phyloP scores from a whole-genome alignment of 23 tunicate species.

The Halocynthia roretzi region DNA sequence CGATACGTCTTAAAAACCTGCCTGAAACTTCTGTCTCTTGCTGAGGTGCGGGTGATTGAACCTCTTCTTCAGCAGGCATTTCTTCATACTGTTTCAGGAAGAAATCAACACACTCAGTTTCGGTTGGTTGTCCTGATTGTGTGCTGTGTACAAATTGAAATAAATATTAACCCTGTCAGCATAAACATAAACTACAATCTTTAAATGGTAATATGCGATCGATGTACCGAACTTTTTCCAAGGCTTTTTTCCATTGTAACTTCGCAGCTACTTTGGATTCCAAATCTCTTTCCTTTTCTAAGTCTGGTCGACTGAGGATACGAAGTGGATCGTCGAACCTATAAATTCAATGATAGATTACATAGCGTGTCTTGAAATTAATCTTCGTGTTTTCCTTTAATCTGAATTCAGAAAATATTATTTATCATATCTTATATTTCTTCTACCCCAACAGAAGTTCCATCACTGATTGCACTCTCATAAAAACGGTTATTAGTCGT shows the following conservation, averaged over 20 bases:
- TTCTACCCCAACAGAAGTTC: too few relatives aligned
- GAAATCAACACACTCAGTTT: constrained; percentile 67
- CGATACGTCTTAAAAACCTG: not conserved
- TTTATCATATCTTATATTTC: not conserved
- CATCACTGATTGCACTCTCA: not conserved
- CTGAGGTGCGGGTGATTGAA: constrained; percentile 12
- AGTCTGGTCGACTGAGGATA: constrained; percentile 13
- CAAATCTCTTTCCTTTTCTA: constrained; percentile 42
- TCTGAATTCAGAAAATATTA: too few relatives aligned
- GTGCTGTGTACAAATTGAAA: constrained; percentile 11
- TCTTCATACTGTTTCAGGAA: constrained; percentile 84
- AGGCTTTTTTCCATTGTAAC: constrained; percentile 41
- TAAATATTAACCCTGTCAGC: not conserved
- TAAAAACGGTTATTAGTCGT: not conserved
- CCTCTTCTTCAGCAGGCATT: constrained; percentile 12
- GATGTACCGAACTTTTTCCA: constrained; percentile 37
- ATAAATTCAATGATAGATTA: too few relatives aligned
- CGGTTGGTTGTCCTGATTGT: constrained; percentile 43
- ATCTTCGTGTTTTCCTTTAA: too few relatives aligned
- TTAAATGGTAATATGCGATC: not conserved
- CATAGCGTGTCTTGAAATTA: too few relatives aligned
- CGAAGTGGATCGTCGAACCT: constrained; percentile 25
- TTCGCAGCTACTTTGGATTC: constrained; percentile 41
- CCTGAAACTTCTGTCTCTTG: not conserved
- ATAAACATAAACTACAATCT: not conserved